Conservation (phyloP, 2,113 vertebrate genomes). For the Sorex araneus region DNA sequence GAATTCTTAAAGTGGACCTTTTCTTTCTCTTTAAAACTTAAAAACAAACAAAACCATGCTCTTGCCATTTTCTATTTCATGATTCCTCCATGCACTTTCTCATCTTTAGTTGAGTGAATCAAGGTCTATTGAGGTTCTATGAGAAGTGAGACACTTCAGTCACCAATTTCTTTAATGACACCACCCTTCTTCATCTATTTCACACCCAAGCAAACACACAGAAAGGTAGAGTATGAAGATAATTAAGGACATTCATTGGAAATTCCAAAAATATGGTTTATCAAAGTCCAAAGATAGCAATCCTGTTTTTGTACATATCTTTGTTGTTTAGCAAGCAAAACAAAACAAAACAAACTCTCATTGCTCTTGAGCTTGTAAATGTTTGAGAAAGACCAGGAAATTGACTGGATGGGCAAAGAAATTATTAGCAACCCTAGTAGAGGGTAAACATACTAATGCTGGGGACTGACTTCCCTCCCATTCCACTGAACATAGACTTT, state of each 20-base stretch:
- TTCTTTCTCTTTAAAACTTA: not conserved
- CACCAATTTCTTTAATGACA: not conserved
- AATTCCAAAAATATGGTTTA: not conserved
- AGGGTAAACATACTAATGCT: not conserved
- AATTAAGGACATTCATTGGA: not conserved
- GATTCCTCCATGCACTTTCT: conserved; percentile 9
- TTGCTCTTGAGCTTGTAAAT: not conserved
- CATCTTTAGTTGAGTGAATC: not conserved
- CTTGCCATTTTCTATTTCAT: not conserved
- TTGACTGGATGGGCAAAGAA: not conserved
- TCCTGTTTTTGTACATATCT: not conserved
- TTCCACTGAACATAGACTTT: conserved; percentile 32
- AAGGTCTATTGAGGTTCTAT: not conserved
- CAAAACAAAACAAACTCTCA: not conserved
- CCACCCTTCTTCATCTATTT: not conserved
- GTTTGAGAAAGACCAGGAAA: conserved; percentile 50
- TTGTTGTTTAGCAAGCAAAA: not conserved
- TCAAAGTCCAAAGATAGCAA: not conserved
- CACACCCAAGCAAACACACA: not conserved
- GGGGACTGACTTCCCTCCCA: not conserved
- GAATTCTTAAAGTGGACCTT: not conserved
- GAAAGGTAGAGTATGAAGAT: not conserved
- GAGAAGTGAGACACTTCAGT: not conserved
- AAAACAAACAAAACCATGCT: not conserved
- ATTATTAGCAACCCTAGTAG: not conserved